Conservation (phyloP, 2,113 vertebrate species). For the Motacilla alba region DNA sequence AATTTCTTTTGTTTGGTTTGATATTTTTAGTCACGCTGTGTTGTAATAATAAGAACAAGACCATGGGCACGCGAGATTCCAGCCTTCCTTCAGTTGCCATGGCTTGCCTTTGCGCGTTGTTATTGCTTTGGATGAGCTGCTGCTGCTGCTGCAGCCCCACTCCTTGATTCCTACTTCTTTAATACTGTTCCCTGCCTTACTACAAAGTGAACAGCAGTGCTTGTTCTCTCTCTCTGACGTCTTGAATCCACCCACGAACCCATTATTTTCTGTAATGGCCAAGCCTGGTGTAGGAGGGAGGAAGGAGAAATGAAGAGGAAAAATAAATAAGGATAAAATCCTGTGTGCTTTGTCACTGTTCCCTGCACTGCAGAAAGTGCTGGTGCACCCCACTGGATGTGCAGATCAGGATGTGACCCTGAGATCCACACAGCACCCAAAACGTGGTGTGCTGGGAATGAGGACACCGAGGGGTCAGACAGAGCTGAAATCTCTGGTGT, state of each 20-base stretch:
- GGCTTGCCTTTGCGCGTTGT: conserved; percentile 15
- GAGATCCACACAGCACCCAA: not conserved
- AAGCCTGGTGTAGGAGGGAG: not conserved
- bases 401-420: not conserved
- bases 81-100: conserved; percentile 25
- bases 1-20: conserved; percentile 63
- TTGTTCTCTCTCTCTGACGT: conserved; percentile 55
- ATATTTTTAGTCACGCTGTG: conserved; percentile 63
- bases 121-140: conserved; percentile 57
- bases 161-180: conserved; percentile 57
- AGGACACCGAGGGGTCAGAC: not conserved
- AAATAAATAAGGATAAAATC: not conserved
- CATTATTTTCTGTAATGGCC: conserved; percentile 44
- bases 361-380: not conserved
- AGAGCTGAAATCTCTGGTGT: not conserved
- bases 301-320: not conserved
- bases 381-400: not conserved
- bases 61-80: conserved; percentile 26
- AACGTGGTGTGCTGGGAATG: not conserved
- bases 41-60: conserved; percentile 63
- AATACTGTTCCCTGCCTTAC: conserved; percentile 54
- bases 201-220: conserved; percentile 37
- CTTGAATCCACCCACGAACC: conserved; percentile 12
- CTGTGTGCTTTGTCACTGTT: not conserved
- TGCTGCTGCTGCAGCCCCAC: conserved; percentile 16